A percentile compares a stretch with the other conserved stretches of the same genome.
These are phyloP conservation scores for Percopsis omiscomaycus DNA, from an alignment of 2,797 vertebrate species.

Conservation along the genomic window DNA sequence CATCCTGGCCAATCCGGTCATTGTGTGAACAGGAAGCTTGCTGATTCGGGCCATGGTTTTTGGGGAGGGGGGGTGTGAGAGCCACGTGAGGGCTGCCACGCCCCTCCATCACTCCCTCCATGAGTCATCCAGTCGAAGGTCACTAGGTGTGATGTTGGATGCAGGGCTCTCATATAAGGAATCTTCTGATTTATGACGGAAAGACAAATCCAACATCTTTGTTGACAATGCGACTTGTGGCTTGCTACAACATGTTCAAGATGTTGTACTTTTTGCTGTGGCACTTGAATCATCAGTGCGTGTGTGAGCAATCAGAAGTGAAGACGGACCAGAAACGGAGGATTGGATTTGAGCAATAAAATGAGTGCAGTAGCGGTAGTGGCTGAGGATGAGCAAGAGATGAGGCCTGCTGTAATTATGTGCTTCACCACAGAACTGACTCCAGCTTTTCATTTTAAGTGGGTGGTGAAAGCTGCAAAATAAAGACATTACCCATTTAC, in stretches of 20 bases:
- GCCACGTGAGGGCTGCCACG: constrained; percentile 24
- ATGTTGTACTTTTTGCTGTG: neutral
- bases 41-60: neutral
- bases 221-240: neutral
- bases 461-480: constrained; percentile 66
- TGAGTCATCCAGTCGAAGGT: constrained; percentile 27
- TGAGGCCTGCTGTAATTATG: constrained; percentile 60
- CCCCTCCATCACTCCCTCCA: constrained; percentile 11
- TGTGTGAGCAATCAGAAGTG: constrained; percentile 8
- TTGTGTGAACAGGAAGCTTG: constrained; percentile 25
- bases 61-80: neutral
- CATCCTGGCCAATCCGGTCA: constrained; percentile 23
- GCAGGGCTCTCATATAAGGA: neutral
- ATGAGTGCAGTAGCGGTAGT: constrained; percentile 30
- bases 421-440: constrained; percentile 52
- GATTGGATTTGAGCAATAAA: constrained; percentile 17
- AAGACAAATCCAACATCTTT: neutral
- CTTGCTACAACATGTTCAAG: neutral
- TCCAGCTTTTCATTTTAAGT: constrained; percentile 64
- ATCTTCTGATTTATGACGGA: neutral
- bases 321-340: constrained; percentile 20
- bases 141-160: neutral
- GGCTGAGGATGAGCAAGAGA: constrained; percentile 50
- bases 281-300: neutral
- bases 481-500: constrained; percentile 55